phyloP scores from a whole-genome alignment of 2,888 invertebrate species.

The Tineola bisselliella region DNA sequence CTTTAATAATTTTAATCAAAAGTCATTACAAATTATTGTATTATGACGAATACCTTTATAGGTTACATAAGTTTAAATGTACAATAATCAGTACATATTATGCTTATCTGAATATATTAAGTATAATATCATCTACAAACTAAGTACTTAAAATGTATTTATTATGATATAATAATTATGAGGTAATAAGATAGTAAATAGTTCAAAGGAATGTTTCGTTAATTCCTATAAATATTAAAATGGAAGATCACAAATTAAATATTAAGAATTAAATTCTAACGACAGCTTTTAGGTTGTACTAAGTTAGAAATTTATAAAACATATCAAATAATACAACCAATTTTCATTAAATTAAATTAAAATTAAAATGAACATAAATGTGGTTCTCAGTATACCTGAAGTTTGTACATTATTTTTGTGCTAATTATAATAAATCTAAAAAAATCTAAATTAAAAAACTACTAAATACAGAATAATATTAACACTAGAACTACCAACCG shows the following conservation, averaged over 20 bases:
- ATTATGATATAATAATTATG: not conserved
- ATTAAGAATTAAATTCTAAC: no score
- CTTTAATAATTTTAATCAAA: not conserved
- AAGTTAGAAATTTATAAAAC: no score
- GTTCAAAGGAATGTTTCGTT: no score
- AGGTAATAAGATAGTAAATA: not conserved
- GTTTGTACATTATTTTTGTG: not conserved
- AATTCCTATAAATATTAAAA: not conserved
- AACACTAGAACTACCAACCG: no score
- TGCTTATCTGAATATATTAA: not conserved
- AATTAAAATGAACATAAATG: not conserved
- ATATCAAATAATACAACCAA: not conserved
- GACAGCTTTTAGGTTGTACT: no score
- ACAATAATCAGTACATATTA: not conserved
- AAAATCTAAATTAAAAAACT: no score
- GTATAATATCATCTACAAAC: not conserved
- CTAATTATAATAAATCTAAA: not conserved
- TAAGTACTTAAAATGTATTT: not conserved
- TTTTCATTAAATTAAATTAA: not conserved
- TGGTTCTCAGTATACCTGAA: not conserved
- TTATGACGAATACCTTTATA: not conserved
- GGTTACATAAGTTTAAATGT: not conserved
- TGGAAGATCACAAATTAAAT: not conserved
- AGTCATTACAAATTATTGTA: not conserved
- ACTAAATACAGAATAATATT: no score